A percentile compares a stretch with the other conserved stretches of the same genome.
Conservation (phyloP, 2,888 invertebrate genomes). For the Ischnura elegans region DNA sequence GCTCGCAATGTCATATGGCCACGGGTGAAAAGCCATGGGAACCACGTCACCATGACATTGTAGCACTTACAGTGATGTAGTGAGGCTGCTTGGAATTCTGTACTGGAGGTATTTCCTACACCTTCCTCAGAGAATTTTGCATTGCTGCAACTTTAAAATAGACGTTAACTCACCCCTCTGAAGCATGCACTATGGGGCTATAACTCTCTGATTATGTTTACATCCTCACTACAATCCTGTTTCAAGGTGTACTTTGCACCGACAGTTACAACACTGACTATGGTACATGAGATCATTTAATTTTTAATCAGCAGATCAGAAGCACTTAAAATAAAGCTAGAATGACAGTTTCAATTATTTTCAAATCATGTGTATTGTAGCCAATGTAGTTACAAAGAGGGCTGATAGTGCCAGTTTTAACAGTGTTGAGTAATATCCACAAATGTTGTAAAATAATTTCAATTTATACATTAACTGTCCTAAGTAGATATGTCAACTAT, state of each 20-base stretch:
- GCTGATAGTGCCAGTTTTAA: conserved; percentile 16
- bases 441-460: conserved; percentile 32
- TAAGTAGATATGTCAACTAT: conserved; percentile 51
- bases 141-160: background rate
- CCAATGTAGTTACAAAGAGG: background rate
- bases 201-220: background rate
- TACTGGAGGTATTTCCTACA: background rate
- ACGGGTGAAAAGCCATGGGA: background rate
- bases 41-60: background rate
- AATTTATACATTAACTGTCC: background rate
- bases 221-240: background rate
- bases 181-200: background rate
- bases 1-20: background rate
- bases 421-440: conserved; percentile 35
- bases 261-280: background rate
- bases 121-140: background rate
- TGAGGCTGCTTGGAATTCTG: background rate
- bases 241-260: background rate
- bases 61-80: background rate
- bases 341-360: background rate
- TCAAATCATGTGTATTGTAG: background rate
- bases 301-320: conserved; percentile 31
- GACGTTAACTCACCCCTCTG: background rate
- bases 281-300: conserved; percentile 54
- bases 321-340: conserved; percentile 23